Conservation (phyloP, 30 jellyfish, hydroid and myxozoan species). For the Catostylus mosaicus region DNA sequence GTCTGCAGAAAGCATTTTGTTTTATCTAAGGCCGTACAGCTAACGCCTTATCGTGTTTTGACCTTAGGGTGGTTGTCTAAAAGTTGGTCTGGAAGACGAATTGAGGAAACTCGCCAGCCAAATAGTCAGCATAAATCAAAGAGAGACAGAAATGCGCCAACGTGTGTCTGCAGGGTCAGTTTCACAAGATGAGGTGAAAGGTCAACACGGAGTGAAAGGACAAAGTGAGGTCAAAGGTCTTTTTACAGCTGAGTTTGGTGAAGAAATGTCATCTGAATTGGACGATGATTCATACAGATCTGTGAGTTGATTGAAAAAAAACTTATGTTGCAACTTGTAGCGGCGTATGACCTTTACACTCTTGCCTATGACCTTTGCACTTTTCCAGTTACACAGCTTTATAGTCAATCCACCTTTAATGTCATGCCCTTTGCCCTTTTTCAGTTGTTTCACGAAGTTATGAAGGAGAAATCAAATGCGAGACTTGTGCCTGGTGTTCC, state of each 20-base stretch:
- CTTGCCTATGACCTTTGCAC: background rate
- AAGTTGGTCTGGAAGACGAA: conserved; percentile 1
- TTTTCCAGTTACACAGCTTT: background rate
- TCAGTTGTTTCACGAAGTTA: conserved; percentile 46
- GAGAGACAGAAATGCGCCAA: too few species aligned
- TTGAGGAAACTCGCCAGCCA: background rate
- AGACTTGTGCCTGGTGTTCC: background rate
- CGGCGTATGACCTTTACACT: too few species aligned
- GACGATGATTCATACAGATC: background rate
- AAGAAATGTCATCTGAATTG: background rate
- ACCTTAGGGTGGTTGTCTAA: background rate
- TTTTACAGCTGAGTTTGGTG: background rate
- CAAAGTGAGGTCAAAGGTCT: background rate
- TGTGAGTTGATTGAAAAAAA: background rate
- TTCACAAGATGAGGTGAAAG: too few species aligned
- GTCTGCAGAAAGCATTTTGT: too few species aligned
- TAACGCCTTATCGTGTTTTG: background rate
- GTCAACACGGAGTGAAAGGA: too few species aligned
- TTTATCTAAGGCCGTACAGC: too few species aligned
- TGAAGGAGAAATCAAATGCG: conserved; percentile 10
- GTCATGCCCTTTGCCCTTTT: too few species aligned
- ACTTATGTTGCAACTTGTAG: too few species aligned
- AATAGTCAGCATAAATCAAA: too few species aligned
- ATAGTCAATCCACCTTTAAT: too few species aligned
- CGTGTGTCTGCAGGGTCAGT: too few species aligned